phyloP scores from a whole-genome alignment of 2,888 invertebrate species.

The Clunio marinus region DNA sequence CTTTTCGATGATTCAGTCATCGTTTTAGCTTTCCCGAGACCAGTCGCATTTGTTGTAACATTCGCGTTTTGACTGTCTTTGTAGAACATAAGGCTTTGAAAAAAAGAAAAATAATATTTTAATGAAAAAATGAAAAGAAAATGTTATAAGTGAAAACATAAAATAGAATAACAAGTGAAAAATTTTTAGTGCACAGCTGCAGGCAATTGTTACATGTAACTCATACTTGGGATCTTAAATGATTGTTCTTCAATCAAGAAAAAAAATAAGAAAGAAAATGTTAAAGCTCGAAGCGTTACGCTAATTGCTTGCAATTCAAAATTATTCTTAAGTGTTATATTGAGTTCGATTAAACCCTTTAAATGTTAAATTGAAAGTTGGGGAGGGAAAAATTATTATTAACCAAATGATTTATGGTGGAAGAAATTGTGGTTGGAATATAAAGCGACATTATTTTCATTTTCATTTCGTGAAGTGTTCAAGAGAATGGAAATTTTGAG shows the following conservation, averaged over 20 bases:
- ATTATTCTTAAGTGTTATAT: not conserved
- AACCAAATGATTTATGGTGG: no score
- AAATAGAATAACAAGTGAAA: not conserved
- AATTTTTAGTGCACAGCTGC: not conserved
- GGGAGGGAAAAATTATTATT: no score
- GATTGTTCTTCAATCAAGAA: not conserved
- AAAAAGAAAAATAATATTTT: not conserved
- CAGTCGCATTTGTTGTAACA: slow-evolving; percentile 36
- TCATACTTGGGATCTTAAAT: not conserved
- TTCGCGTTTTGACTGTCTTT: slow-evolving; percentile 15
- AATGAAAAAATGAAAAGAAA: not conserved
- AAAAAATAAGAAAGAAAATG: no score
- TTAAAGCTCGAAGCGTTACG: no score
- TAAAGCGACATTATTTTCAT: no score
- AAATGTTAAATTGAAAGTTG: no score
- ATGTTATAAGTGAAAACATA: not conserved
- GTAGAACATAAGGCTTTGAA: not conserved
- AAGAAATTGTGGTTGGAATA: no score
- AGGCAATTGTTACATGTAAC: not conserved
- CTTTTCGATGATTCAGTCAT: slow-evolving; percentile 29
- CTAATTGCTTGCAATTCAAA: not conserved
- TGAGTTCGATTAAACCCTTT: not conserved
- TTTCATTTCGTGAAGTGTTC: no score
- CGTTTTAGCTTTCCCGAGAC: slow-evolving; percentile 24
- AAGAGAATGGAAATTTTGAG: no score